phyloP scores from a whole-genome alignment of 2,797 vertebrate genomes.

The Chromobotia macracanthus region DNA sequence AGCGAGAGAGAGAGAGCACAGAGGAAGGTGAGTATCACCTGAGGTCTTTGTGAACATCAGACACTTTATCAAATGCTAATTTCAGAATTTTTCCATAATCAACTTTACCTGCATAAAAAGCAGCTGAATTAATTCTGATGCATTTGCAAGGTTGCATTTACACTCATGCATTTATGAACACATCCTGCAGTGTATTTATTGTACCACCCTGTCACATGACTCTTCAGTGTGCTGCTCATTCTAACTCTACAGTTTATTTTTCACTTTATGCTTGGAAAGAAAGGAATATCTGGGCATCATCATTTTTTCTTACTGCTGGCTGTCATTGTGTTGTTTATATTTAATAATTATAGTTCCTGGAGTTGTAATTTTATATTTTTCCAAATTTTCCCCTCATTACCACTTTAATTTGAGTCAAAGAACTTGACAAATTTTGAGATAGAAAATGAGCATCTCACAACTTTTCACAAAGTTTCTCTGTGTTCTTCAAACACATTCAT shows the following conservation, averaged over 20 bases:
- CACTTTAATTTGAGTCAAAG: background rate
- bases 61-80: conserved; percentile 51
- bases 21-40: conserved; percentile 28
- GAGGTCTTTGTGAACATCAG: conserved; percentile 23
- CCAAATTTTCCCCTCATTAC: background rate
- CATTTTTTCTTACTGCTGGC: background rate
- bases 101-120: conserved; percentile 31
- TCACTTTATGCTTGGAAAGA: no score
- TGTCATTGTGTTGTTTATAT: background rate
- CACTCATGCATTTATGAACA: background rate
- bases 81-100: conserved; percentile 44
- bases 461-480: no score
- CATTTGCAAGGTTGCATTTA: conserved; percentile 46
- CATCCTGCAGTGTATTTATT: background rate
- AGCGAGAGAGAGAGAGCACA: background rate
- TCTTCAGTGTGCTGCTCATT: conserved; percentile 8
- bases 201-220: conserved; percentile 1
- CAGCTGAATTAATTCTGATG: conserved; percentile 42
- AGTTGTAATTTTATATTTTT: background rate
- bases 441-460: no score
- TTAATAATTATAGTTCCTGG: background rate
- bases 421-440: background rate
- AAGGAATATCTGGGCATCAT: no score
- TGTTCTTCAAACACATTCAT: background rate
- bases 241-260: no score